phyloP scores from a whole-genome alignment of 2,888 invertebrate species.

The Pristionchus mayeri region DNA sequence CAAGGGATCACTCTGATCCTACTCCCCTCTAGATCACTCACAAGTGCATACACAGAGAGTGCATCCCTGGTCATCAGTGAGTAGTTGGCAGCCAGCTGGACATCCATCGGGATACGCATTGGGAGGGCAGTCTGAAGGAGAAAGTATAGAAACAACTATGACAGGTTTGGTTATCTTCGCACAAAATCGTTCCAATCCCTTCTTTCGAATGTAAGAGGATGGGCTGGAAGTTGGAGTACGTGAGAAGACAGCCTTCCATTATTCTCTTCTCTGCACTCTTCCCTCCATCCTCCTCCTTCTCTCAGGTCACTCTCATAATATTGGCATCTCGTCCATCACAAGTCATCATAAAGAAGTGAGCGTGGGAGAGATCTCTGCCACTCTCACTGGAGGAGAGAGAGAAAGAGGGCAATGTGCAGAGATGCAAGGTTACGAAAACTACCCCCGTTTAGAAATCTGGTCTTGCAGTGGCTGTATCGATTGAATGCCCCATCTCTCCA shows the following conservation, averaged over 20 bases:
- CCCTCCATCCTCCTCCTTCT: not conserved
- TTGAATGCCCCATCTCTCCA: no score
- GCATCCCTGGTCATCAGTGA: slow-evolving; percentile 71
- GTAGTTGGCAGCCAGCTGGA: slow-evolving; percentile 66
- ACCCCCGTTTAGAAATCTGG: no score
- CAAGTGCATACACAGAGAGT: slow-evolving; percentile 71
- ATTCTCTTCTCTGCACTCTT: not conserved
- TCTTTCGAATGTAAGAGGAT: no score
- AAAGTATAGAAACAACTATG: not conserved
- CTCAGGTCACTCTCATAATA: slow-evolving; percentile 26
- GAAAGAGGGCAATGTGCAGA: not conserved
- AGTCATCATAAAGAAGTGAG: not conserved
- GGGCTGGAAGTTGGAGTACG: no score
- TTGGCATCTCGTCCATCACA: not conserved
- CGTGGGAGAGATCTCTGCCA: slow-evolving; percentile 26
- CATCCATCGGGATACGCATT: slow-evolving; percentile 69
- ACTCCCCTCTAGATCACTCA: slow-evolving; percentile 37
- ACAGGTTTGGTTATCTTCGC: not conserved
- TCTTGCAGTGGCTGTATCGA: no score
- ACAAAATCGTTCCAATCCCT: slow-evolving; percentile 13
- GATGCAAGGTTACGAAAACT: not conserved
- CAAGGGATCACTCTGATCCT: not conserved
- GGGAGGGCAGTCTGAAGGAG: slow-evolving; percentile 66
- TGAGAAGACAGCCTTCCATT: not conserved
- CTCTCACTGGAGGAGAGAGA: not conserved